Conservation (phyloP, 2,113 vertebrate species). For the Heterotilapia buettikoferi region DNA sequence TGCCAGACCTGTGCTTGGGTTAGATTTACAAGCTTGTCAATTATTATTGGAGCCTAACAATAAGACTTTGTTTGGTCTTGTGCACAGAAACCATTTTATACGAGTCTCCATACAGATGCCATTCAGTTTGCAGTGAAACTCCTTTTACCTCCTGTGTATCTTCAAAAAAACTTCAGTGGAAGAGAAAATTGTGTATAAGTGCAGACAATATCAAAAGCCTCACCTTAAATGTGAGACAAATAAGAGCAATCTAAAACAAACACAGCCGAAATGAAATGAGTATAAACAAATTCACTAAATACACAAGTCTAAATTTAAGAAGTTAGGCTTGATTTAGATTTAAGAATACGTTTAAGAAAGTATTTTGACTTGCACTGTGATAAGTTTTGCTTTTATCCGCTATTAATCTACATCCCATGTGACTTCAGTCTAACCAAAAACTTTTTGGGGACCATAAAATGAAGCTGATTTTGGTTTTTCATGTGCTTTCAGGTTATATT, state of each 20-base stretch:
- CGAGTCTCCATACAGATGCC: not conserved
- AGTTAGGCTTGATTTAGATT: not conserved
- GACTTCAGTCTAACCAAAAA: not conserved
- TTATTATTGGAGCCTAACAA: not conserved
- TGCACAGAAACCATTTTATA: not conserved
- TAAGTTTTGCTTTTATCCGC: not conserved
- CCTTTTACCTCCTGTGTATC: not conserved
- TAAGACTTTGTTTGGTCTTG: not conserved
- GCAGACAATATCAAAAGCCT: not conserved
- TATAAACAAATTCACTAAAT: not conserved
- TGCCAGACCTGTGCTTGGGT: not conserved
- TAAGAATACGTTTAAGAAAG: not conserved
- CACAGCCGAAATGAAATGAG: not conserved
- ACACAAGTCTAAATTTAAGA: not conserved
- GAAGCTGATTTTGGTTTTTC: not conserved
- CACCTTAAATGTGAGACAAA: not conserved
- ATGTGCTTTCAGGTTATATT: not conserved
- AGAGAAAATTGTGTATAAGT: not conserved
- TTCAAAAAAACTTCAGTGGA: not conserved
- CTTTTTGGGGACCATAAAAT: not conserved
- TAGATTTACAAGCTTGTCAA: not conserved
- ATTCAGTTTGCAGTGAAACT: not conserved
- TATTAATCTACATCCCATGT: not conserved
- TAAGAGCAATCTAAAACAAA: not conserved
- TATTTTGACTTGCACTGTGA: not conserved